A percentile compares a stretch with the other conserved stretches of the same genome.
phyloP scores from a whole-genome alignment of 2,797 vertebrate genomes.

The Manis crassicaudata region DNA sequence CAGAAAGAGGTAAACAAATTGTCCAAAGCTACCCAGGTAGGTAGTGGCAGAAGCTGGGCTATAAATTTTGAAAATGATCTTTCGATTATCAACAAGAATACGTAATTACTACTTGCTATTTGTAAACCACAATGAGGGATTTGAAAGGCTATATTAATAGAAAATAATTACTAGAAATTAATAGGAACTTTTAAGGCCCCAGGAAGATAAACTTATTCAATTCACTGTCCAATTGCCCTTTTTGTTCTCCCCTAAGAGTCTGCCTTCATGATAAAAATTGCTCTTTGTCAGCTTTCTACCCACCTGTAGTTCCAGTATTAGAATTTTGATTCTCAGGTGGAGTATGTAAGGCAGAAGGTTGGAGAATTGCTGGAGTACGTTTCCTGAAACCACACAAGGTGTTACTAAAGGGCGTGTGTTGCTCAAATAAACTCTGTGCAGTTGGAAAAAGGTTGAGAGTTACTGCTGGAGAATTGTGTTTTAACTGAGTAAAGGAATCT shows the following conservation, averaged over 20 bases:
- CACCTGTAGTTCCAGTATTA: background rate
- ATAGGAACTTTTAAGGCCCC: conserved; percentile 36
- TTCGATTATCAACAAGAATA: conserved; percentile 42
- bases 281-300: background rate
- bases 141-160: conserved; percentile 55
- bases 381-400: background rate
- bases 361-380: background rate
- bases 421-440: conserved; percentile 18
- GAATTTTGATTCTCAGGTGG: background rate
- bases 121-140: conserved; percentile 38
- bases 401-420: background rate
- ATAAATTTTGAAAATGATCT: background rate
- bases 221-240: background rate
- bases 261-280: conserved; percentile 46
- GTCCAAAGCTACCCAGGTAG: background rate
- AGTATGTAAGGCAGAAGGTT: background rate
- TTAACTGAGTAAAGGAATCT: conserved; percentile 8
- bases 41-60: background rate
- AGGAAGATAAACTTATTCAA: background rate
- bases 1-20: background rate
- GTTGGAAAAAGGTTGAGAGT: background rate
- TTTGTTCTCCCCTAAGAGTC: conserved; percentile 11
- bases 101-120: background rate
- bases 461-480: conserved; percentile 16
- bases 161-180: conserved; percentile 58